Evolutionary conservation across 2,888 invertebrate genomes (phyloP), one percentile per base, ranked within the genome.

Genomic region (Clistopyga incitator): DNA sequence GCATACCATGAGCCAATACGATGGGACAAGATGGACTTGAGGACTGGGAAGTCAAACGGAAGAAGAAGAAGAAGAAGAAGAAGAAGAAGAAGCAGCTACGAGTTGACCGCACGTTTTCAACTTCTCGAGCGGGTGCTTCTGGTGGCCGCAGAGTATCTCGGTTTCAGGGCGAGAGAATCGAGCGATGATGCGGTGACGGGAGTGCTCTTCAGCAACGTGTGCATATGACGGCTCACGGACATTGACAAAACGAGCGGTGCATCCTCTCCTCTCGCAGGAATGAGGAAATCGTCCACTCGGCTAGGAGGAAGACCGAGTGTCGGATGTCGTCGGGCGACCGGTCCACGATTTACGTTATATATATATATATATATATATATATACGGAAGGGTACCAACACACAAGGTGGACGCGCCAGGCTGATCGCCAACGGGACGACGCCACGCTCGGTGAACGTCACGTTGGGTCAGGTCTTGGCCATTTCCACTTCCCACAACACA

Each of bases 401-500:
- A 68, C 68, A 61, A 78, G 65, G 64, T 78, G 71, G 65, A 78
- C 70, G 74, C 81, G 72, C 86, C 85, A 86, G 85, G 86, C 87
- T 87, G 88, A 87, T 89, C 88, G 87, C 86, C 56, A 80, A 86
- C 90, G 88, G 90, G 87, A 90, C 75, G 85, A 86, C 90, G 90
- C 89, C 85, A 90, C 89, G 90, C 88, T 90, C 83, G 84, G 86
- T 67, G 90, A 85, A 90, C 86, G 86, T 86, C 61, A 84, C 86
- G 79, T 84, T 81, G 79, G 82, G 80, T 72, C 84, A 83, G 87
- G 84, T 84, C 86, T 78, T 38, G 79, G 80, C 67, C 78, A 68
- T 77, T 74, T 61, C 47, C 61, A 23, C 75, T 74, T 78, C 52
- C 61, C 65, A 54, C 64, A 65, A 75, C 38, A 75, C 38, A 38